Conservation (phyloP, 2,888 invertebrate species). For the Lochmaea crataegi region DNA sequence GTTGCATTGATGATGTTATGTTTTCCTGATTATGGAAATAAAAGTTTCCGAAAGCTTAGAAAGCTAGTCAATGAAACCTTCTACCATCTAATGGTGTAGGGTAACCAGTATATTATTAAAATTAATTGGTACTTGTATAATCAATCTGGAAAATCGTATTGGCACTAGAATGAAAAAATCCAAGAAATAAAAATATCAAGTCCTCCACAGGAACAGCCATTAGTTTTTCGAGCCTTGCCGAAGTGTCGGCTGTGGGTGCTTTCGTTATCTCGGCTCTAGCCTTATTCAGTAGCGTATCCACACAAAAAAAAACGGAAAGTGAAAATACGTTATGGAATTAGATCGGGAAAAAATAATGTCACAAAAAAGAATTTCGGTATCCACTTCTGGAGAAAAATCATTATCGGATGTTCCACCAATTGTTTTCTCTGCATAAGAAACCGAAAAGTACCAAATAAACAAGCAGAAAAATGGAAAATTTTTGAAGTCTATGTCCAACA, state of each 20-base stretch:
- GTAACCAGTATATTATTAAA: background rate
- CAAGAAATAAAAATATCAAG: conserved; percentile 30
- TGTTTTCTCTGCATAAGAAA: too few relatives aligned
- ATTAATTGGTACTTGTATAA: conserved; percentile 1
- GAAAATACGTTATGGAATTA: background rate
- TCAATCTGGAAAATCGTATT: background rate
- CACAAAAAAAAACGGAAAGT: background rate
- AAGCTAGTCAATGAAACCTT: too few relatives aligned
- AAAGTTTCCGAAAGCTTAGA: background rate
- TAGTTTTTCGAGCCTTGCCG: conserved; percentile 42
- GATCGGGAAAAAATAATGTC: too few relatives aligned
- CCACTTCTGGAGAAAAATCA: too few relatives aligned
- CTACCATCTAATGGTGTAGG: background rate
- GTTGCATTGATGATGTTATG: too few relatives aligned
- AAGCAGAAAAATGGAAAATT: too few relatives aligned
- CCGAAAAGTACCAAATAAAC: too few relatives aligned
- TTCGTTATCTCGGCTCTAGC: background rate
- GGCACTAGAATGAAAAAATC: background rate
- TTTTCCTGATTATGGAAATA: background rate
- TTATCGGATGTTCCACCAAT: too few relatives aligned
- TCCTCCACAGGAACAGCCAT: conserved; percentile 43
- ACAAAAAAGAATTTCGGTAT: too few relatives aligned
- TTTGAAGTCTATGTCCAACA: too few relatives aligned
- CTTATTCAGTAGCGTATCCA: background rate
- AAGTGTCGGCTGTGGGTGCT: background rate